Base-by-base conservation (phyloP, 2,113 vertebrate species). In the Pardalotus punctatus region DNA sequence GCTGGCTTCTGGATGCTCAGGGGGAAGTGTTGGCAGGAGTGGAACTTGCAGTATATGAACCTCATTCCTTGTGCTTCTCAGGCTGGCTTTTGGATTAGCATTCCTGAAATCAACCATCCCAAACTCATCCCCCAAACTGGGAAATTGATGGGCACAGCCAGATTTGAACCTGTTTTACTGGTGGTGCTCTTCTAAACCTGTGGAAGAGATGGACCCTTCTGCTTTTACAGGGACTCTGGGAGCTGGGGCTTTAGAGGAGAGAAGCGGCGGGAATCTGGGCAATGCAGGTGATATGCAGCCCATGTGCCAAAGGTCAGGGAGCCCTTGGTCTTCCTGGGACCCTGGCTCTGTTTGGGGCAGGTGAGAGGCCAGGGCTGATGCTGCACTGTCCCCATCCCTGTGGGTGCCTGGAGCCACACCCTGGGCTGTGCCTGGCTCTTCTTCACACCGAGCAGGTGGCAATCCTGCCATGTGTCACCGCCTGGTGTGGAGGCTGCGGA, bases 401-500 rank as follows among this genome's bases (percentile, higher is more conserved):
- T 88, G 64, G 64, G 50, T 0, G 1, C 81, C 76, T 2, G 0
- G 11, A 94, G 85, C 93, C 90, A 85, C 90, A 62, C 81, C 88
- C 93, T 78, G 88, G 90, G 94, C 65, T 33, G 88, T 74, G 73
- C 88, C 91, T 1, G 0, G 60, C 81, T 93, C 60, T 45, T 65
- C 16, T 89, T 87, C 42, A 45, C 0, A 3, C 54, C 2, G 6
- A 74, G 70, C 71, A 88, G 94, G 47, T 2, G 0, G 38, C 73
- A 71, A 11, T 54, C 81, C 35, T 29, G 56, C 69, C 5, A 4
- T 64, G 89, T 90, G 82, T 93, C 74, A 88, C 72, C 20, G 2
- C 60, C 58, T 4, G 4, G 53, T 0, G 0, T 2, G 0, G 48
- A 28, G 72, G 58, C 21, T 5, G 11, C 6, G 0, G 43, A 31